Percentiles rank a stretch among this genome's conserved stretches.
These are phyloP conservation scores for Polypterus senegalus DNA, from an alignment of 2,113 vertebrate species.

Conservation along the genomic window DNA sequence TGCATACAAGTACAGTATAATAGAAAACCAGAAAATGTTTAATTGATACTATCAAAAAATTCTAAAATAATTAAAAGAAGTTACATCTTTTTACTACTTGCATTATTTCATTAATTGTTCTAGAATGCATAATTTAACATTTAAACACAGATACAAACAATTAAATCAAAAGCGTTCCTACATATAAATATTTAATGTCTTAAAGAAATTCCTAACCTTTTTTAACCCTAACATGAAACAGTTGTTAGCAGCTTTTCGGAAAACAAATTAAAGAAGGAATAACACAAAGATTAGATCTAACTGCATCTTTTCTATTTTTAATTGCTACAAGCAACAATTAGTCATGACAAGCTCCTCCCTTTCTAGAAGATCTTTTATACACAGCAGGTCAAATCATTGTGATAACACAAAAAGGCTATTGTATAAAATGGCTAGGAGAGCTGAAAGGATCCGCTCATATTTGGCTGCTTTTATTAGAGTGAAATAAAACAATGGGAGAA, in stretches of 20 bases:
- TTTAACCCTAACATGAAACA: background rate
- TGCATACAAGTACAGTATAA: no score
- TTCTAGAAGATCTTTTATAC: conserved; percentile 29
- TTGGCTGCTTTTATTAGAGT: conserved; percentile 62
- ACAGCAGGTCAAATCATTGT: conserved; percentile 72
- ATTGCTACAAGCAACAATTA: conserved; percentile 60
- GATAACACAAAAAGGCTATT: conserved; percentile 79
- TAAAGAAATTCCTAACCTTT: no score
- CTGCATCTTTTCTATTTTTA: conserved; percentile 48
- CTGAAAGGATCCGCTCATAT: conserved; percentile 32
- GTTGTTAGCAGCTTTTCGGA: background rate
- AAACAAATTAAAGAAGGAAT: background rate
- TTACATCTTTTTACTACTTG: no score
- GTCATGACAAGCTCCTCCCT: conserved; percentile 42
- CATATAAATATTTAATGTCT: no score
- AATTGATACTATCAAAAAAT: no score
- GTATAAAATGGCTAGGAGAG: conserved; percentile 68
- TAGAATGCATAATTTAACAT: no score
- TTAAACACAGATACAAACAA: no score
- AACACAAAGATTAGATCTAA: conserved; percentile 46
- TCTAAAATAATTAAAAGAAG: no score
- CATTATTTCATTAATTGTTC: no score
- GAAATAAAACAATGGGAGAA: conserved; percentile 76
- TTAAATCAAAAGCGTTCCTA: no score
- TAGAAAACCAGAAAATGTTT: no score